phyloP scores from a whole-genome alignment of 2,888 invertebrate genomes.

The Petrolisthes cinctipes region DNA sequence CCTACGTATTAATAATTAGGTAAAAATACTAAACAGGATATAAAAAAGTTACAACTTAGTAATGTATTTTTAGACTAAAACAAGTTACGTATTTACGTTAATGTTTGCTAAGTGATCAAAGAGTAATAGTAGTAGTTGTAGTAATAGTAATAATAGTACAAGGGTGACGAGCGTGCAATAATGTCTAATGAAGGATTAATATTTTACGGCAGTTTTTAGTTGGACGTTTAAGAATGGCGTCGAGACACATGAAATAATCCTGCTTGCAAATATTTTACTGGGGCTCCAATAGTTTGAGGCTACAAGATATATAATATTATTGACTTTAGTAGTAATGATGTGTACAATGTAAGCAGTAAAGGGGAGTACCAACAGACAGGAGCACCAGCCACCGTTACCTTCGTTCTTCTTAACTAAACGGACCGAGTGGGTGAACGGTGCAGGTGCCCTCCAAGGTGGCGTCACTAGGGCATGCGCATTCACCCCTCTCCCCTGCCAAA shows the following conservation, averaged over 20 bases:
- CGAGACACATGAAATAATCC: conserved; percentile 1
- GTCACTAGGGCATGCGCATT: conserved; percentile 51
- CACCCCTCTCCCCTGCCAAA: conserved; percentile 59
- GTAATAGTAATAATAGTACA: not conserved
- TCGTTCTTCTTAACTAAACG: conserved; percentile 53
- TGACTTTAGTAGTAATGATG: not conserved
- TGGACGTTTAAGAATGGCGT: conserved; percentile 7
- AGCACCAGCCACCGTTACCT: conserved; percentile 19
- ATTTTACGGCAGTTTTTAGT: not conserved
- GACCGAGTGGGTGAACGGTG: conserved; percentile 47
- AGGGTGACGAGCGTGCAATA: conserved; percentile 10
- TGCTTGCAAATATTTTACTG: conserved; percentile 7
- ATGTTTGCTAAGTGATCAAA: no score
- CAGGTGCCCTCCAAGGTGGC: conserved; percentile 51
- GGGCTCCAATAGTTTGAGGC: conserved; percentile 9
- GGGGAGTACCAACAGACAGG: conserved; percentile 9
- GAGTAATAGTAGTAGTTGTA: no score
- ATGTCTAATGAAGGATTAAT: not conserved
- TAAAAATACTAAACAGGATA: not conserved
- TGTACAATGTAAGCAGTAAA: conserved; percentile 16
- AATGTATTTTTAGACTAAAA: not conserved
- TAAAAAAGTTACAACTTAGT: not conserved
- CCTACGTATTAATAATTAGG: not conserved
- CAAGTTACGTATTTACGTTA: no score
- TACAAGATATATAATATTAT: not conserved